Evolutionary conservation across 1,140 invertebrate genomes (phyloP), one percentile per base, ranked within the genome.

Genomic region (Stegodyphus dumicola): DNA sequence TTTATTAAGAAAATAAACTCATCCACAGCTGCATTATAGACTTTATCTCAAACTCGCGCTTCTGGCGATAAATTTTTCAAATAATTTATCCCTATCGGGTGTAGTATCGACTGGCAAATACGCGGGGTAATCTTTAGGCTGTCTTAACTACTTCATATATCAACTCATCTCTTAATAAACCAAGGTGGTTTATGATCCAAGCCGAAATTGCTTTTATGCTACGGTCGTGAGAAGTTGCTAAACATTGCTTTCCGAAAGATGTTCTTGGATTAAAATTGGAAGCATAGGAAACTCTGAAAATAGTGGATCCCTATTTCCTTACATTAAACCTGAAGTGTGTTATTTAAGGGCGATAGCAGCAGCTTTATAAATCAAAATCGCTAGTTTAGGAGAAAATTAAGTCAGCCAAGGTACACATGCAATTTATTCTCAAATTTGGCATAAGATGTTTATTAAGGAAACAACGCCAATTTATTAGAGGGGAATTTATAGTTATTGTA

Each of bases 141-240:
- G 60, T 18, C 60, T 66, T 51, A 77, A 77, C 56, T 65, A 65
- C 74, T 76, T 60, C 56, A 51, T 76, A 76, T 76, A 76, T 76
- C 56, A 76, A 76, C 54, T 60, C 56, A 77, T 77, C 75, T 77
- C 75, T 77, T 77, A 49, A 77, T 77, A 77, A 77, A 77, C 60
- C 49, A 77, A 65, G 33, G 51, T 77, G 75, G 60, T 66, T 77
- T 77, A 77, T 66, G 75, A 77, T 48, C 11, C 75, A 65, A 65
- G 56, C 54, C 75, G 48, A 77, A 77, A 77, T 66, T 77, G 65
- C 60, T 65, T 77, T 51, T n/a, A 77, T 64, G 60, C 48, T 77
- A 33, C 18, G 17, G 51, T 11, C 73, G 15, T 18, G 52, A 75
- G 73, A 75, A 75, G 60, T 65, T 65, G 15, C 56, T 51, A 77